These are phyloP conservation scores for Alauda arvensis DNA, from an alignment of 2,797 vertebrate genomes.

Conservation along the genomic window DNA sequence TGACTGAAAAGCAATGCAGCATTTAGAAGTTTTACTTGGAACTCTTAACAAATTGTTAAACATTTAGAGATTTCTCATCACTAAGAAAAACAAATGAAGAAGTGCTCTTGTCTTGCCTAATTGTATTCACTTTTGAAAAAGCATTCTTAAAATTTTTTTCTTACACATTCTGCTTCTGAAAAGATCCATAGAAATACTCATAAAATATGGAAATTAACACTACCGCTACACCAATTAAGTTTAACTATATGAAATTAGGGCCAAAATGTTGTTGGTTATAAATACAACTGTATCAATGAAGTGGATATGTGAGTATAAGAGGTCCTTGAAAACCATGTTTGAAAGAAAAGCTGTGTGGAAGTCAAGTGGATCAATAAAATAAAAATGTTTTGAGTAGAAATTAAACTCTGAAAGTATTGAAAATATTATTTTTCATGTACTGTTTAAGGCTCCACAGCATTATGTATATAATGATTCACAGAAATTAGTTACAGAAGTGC, in stretches of 20 bases:
- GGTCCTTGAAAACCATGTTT: not conserved
- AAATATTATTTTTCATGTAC: not conserved
- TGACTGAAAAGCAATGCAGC: not conserved
- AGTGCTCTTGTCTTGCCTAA: not conserved
- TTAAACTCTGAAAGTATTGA: not conserved
- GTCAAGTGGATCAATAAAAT: not conserved
- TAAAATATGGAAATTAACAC: not conserved
- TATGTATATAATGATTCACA: not conserved
- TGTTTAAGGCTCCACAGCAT: not conserved
- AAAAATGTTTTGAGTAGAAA: not conserved
- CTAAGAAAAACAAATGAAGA: not conserved
- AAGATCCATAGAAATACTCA: not conserved
- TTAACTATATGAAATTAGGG: not conserved
- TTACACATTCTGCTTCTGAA: not conserved
- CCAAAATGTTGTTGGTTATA: not conserved
- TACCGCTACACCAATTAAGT: not conserved
- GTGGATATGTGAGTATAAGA: not conserved
- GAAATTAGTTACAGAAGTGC: not conserved
- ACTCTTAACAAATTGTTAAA: not conserved
- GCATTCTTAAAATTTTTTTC: not conserved
- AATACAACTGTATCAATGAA: not conserved
- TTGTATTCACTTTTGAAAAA: not conserved
- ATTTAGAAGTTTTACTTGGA: not conserved
- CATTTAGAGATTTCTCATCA: not conserved
- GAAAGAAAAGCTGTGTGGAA: not conserved